phyloP scores from a whole-genome alignment of 2,888 invertebrate species.

The Flexamia atlantica region DNA sequence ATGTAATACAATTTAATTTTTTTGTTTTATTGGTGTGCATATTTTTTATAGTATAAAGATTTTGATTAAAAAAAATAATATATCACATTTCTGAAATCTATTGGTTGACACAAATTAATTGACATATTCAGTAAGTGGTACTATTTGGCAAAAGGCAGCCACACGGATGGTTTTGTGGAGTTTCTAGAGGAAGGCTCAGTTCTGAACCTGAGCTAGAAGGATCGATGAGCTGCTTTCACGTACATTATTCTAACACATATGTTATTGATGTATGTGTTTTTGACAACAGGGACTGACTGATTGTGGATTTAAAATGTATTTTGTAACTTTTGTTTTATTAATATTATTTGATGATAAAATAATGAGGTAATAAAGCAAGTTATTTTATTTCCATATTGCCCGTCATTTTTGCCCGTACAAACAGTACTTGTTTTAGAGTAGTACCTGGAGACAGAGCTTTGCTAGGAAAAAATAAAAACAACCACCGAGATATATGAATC shows the following conservation, averaged over 20 bases:
- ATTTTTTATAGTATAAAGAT: no score
- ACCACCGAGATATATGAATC: no score
- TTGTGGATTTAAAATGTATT: slow-evolving; percentile 46
- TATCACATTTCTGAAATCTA: no score
- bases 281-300: slow-evolving; percentile 47
- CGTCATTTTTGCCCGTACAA: no score
- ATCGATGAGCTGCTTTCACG: slow-evolving; percentile 48
- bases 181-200: slow-evolving; percentile 4
- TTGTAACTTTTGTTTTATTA: slow-evolving; percentile 49
- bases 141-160: background rate
- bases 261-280: slow-evolving; percentile 61
- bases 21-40: no score
- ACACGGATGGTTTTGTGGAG: background rate
- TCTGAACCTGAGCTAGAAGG: slow-evolving; percentile 21
- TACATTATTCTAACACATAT: slow-evolving; percentile 59
- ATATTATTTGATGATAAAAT: slow-evolving; percentile 58
- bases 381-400: background rate
- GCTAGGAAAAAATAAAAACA: no score
- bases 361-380: slow-evolving; percentile 50
- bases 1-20: no score
- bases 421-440: no score
- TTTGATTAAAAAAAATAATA: no score
- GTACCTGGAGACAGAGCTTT: no score
- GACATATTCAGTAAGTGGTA: background rate
- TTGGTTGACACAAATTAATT: no score